Percentiles rank a stretch among this genome's conserved stretches.
Evolutionary conservation across 2,113 vertebrate species (phyloP).

Genomic region (Columba janthina): DNA sequence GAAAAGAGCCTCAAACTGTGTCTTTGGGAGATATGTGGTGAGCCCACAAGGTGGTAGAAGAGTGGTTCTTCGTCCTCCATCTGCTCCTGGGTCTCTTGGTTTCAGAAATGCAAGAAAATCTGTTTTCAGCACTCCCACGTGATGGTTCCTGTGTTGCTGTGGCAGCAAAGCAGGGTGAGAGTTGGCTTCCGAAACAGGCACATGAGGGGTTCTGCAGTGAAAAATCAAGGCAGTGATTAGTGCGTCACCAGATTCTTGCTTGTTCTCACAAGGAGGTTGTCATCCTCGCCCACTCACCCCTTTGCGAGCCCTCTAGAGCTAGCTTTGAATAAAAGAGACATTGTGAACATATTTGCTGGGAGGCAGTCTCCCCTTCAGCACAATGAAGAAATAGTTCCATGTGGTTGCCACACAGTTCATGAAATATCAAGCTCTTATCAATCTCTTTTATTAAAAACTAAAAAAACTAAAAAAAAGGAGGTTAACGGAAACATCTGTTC

Average conservation of each 20-base stretch:
- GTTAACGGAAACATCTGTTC: neutral
- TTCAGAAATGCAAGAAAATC: neutral
- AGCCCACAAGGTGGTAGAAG: neutral
- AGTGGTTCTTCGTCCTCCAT: neutral
- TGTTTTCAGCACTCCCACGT: neutral
- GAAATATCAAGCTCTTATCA: neutral
- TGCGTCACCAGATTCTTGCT: conserved; percentile 17
- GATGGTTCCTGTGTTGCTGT: conserved; percentile 9
- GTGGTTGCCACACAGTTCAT: neutral
- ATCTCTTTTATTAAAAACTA: neutral
- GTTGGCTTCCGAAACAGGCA: neutral
- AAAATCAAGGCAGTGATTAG: neutral
- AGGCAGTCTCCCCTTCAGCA: neutral
- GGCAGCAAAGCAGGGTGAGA: neutral
- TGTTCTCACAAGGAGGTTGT: neutral
- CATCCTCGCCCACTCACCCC: conserved; percentile 8
- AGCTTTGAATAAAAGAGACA: neutral
- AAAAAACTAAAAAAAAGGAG: neutral
- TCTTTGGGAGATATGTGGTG: neutral
- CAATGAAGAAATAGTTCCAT: neutral
- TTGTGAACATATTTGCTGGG: neutral
- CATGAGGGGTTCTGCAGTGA: neutral
- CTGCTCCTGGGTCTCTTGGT: neutral
- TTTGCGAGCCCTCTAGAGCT: neutral
- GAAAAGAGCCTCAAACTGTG: neutral